phyloP scores from a whole-genome alignment of 2,797 vertebrate species.

The Spea hammondii region DNA sequence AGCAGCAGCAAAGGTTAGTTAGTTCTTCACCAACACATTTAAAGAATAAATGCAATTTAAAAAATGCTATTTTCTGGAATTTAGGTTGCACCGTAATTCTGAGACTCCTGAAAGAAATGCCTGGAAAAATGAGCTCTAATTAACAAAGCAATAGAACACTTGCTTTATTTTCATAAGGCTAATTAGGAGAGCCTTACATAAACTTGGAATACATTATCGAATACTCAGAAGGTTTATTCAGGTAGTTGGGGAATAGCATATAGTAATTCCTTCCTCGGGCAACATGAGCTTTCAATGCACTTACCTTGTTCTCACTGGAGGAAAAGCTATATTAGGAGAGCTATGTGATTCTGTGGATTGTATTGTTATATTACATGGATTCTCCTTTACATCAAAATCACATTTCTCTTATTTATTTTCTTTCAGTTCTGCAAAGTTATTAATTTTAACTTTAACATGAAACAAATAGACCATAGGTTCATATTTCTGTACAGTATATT shows the following conservation, averaged over 20 bases:
- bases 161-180: slow-evolving; percentile 50
- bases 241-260: slow-evolving; percentile 38
- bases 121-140: slow-evolving; percentile 41
- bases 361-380: not conserved
- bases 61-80: slow-evolving; percentile 31
- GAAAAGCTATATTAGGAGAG: slow-evolving; percentile 25
- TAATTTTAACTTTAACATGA: not conserved
- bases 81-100: slow-evolving; percentile 34
- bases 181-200: slow-evolving; percentile 44
- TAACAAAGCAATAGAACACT: slow-evolving; percentile 47
- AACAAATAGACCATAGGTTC: not conserved
- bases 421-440: not conserved
- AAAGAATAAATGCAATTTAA: not conserved
- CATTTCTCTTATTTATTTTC: not conserved
- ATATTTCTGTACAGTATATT: no score
- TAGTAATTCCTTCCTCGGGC: slow-evolving; percentile 45
- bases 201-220: slow-evolving; percentile 40
- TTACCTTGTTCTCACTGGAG: slow-evolving; percentile 30
- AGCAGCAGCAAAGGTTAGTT: no score
- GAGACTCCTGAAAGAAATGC: slow-evolving; percentile 43
- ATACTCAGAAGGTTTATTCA: slow-evolving; percentile 36
- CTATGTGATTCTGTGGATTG: not conserved
- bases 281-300: slow-evolving; percentile 22
- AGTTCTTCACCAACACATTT: no score
- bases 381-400: not conserved